Evolutionary conservation across 2,113 vertebrate species (phyloP), one percentile per base, ranked within the genome.

Genomic region (Chaenocephalus aceratus): DNA sequence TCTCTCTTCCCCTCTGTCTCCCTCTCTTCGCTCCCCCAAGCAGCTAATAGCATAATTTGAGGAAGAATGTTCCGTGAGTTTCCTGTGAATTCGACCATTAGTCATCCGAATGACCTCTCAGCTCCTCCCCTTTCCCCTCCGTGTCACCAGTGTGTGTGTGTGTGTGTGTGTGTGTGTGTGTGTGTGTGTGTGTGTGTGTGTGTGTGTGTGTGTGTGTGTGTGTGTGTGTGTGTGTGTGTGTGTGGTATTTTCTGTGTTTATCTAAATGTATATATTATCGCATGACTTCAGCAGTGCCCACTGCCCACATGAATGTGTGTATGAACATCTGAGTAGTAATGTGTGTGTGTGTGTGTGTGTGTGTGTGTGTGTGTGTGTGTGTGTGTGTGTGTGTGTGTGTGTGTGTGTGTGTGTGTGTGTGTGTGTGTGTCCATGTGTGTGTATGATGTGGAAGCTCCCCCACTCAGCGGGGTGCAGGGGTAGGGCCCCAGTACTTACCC

Each of bases 1-100:
- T 44, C 49, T 75, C 72, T 53, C 34, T 51, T 66, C 56, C 23
- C 67, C 58, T 45, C 70, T 59, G 54, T 52, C 71, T 72, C 64
- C 49, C 57, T 77, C 60, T 79, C 75, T 79, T 64, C 56, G 77
- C 87, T 88, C 79, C 86, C 87, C 80, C 73, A 83, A 91, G 86
- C 95, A 96, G 96, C 96, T 97, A 97, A 98, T 97, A 96, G 97
- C 97, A 98, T 98, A 97, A 98, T 97, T 96, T 97, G 96, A 97
- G 95, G 95, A 97, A 97, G 97, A 98, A 97, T 97, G 96, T 95
- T 97, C 95, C 94, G 92, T 95, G 97, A 96, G 97, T 97, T 98
- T 98, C 97, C 97, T 97, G 97, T 96, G 95, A 98, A 97, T 96
- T 96, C 95, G 95, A 94, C 96, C 96, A 97, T 97, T 96, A 96